A percentile compares a stretch with the other conserved stretches of the same genome.
Conservation (phyloP, 2,888 invertebrate species). For the Andrena bicolor region DNA sequence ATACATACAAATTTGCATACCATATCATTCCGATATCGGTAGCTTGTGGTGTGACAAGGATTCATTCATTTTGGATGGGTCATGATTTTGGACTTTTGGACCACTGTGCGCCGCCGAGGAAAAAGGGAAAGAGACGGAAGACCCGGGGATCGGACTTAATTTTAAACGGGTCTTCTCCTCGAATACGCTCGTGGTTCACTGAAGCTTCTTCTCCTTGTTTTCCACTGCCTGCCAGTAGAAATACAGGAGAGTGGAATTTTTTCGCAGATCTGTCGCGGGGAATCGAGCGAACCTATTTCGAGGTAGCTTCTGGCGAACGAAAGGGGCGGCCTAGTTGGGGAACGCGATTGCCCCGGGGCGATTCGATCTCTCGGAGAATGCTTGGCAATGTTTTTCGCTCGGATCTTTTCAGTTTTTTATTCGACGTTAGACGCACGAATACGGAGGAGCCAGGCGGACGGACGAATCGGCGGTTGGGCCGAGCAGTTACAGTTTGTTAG, state of each 20-base stretch:
- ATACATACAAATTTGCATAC: too few relatives aligned
- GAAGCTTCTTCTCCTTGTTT: background rate
- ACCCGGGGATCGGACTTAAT: conserved; percentile 36
- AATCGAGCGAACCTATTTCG: background rate
- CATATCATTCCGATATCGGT: too few relatives aligned
- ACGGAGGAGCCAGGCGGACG: background rate
- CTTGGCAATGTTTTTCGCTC: background rate
- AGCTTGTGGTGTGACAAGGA: too few relatives aligned
- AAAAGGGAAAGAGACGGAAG: conserved; percentile 3
- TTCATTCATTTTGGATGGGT: too few relatives aligned
- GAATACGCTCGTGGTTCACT: background rate
- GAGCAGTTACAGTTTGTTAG: conserved; percentile 43
- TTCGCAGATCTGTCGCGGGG: background rate
- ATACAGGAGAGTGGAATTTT: background rate
- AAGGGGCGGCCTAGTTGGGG: background rate
- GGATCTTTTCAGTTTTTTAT: conserved; percentile 17
- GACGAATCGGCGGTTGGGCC: conserved; percentile 19
- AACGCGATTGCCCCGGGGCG: background rate
- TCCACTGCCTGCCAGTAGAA: background rate
- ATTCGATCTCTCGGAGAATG: conserved; percentile 11
- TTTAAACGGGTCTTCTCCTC: conserved; percentile 63
- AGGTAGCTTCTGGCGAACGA: background rate
- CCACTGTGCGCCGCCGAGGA: conserved; percentile 16
- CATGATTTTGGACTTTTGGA: too few relatives aligned
- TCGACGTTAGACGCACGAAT: conserved; percentile 25